Evolutionary conservation across 2,888 invertebrate genomes (phyloP), one percentile per base, ranked within the genome.

Genomic region (Lasioglossum pauxillum): DNA sequence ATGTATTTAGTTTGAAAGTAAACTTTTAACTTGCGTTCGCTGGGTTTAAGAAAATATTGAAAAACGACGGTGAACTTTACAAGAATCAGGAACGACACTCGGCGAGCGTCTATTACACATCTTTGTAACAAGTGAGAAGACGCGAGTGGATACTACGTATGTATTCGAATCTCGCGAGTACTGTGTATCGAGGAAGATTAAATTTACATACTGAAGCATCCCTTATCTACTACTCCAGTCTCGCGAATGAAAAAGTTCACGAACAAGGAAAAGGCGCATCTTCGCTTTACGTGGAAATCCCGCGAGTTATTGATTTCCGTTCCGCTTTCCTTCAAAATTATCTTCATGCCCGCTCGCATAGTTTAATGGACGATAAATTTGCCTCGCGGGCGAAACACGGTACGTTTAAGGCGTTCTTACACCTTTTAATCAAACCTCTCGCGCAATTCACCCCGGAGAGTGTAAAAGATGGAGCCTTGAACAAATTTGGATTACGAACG

Each of bases 141-240:
- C 23, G 41, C 10, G 38, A n/a, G 12, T 69, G 12, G 69, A 41
- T 69, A 8, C 53, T 23, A 3, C 35, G 19, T 23, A 69, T 69
- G 35, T 38, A 69, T 69, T 69, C 38, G 38, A 69, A 69, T 69
- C 69, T 69, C 38, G 69, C 69, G 71, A 71, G 44, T n/a, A 27
- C 10, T 27, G 44, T 27, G 41, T 44, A 44, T 44, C 72, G 64
- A 53, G 78, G 73, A 82, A 73, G 78, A 80, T 82, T 80, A 82
- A 72, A 80, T 82, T 82, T 74, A 67, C 64, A 67, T 64, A 49
- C 31, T 35, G 49, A 82, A 79, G 49, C 31, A 74, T 79, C 53
- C 73, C n/a, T 49, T 16, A 64, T 79, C 73, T 73, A 67, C 80
- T 67, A 44, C 31, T 67, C 27, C 64, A 19, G 38, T 69, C 49